These are phyloP conservation scores for Atopsyche davidsoni DNA, from an alignment of 1,140 invertebrate genomes.

Conservation along the genomic window DNA sequence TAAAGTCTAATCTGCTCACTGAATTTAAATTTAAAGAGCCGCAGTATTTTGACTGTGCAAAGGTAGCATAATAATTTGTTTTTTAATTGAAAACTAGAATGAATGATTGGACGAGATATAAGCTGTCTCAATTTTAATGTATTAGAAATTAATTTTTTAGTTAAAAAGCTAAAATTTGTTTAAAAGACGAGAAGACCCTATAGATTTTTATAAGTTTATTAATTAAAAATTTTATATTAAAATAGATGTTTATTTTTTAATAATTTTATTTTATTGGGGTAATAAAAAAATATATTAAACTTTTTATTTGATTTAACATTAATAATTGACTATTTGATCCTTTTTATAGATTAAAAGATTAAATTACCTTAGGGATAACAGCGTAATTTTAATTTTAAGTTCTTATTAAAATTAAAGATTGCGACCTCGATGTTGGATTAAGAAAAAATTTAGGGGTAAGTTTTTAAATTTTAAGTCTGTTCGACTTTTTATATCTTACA, in stretches of 20 bases:
- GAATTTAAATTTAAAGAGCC: slow-evolving; percentile 56
- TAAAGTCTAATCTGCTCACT: slow-evolving; percentile 60
- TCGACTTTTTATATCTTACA: slow-evolving; percentile 72
- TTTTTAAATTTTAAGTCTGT: slow-evolving; percentile 61
- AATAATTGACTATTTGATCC: too few relatives aligned
- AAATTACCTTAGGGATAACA: too few relatives aligned
- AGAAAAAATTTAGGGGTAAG: slow-evolving; percentile 55
- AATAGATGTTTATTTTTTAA: slow-evolving; percentile 43
- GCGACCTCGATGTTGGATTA: slow-evolving; percentile 82
- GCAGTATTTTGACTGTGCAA: too few relatives aligned
- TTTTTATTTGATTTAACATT: slow-evolving; percentile 42
- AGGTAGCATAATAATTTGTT: slow-evolving; percentile 65
- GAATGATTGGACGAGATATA: slow-evolving; percentile 53
- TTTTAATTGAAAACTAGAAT: slow-evolving; percentile 61
- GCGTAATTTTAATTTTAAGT: slow-evolving; percentile 29
- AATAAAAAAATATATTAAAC: too few relatives aligned
- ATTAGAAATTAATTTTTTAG: slow-evolving; percentile 52
- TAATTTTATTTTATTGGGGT: too few relatives aligned
- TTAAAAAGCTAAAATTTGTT: slow-evolving; percentile 58
- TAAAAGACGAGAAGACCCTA: slow-evolving; percentile 55
- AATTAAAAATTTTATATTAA: slow-evolving; percentile 37
- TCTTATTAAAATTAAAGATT: too few relatives aligned
- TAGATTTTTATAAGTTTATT: slow-evolving; percentile 51
- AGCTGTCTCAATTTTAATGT: slow-evolving; percentile 35
- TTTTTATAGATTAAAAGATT: slow-evolving; percentile 45